Conservation (phyloP, 2,797 vertebrate genomes). For the Myioborus miniatus region DNA sequence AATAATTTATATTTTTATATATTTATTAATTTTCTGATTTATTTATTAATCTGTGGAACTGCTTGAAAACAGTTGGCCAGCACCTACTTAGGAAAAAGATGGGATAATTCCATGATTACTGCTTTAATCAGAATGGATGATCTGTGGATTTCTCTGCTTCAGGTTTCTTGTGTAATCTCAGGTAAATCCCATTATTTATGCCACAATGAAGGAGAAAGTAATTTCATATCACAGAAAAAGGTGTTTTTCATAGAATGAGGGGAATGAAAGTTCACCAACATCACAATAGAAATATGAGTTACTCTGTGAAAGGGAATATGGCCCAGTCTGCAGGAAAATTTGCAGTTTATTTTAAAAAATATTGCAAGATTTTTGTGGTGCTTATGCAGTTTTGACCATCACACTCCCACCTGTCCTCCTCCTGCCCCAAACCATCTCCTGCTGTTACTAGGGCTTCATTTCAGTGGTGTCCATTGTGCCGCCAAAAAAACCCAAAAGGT, state of each 20-base stretch:
- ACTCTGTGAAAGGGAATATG: background rate
- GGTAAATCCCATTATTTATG: background rate
- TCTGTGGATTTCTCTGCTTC: background rate
- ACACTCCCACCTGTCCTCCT: fast-evolving
- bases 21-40: too few relatives aligned
- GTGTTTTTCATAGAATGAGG: background rate
- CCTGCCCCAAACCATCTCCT: background rate
- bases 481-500: background rate
- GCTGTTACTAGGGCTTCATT: background rate
- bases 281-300: background rate
- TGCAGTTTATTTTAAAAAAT: background rate
- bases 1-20: too few relatives aligned
- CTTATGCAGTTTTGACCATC: background rate
- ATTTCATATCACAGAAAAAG: background rate
- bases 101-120: background rate
- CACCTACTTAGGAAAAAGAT: background rate
- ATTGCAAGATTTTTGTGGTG: background rate
- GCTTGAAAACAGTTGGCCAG: background rate
- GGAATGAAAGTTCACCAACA: background rate
- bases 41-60: background rate
- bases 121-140: background rate
- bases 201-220: background rate
- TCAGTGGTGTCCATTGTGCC: background rate
- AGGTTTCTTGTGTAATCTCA: background rate
- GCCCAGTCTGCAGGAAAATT: background rate